Conservation (phyloP, 1,140 invertebrate genomes). For the Agrypnia vestita region DNA sequence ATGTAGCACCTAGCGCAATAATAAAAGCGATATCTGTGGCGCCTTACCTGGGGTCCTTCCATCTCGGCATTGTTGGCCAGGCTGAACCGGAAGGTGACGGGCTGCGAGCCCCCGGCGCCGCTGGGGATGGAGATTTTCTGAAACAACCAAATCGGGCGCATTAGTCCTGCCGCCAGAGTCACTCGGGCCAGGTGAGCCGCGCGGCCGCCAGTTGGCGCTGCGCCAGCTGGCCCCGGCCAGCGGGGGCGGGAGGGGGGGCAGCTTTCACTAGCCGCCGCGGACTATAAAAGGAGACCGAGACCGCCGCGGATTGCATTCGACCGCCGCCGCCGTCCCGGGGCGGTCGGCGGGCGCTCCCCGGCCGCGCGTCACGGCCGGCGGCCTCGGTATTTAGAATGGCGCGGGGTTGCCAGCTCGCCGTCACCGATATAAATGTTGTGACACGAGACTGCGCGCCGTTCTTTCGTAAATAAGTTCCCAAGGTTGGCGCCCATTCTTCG, state of each 20-base stretch:
- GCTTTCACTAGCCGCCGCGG: slow-evolving; percentile 40
- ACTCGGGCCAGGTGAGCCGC: background rate
- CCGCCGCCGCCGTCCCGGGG: slow-evolving; percentile 17
- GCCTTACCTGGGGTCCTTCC: slow-evolving; percentile 81
- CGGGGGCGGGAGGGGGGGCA: slow-evolving; percentile 15
- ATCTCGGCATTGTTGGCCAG: slow-evolving; percentile 85
- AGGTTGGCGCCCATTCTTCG: slow-evolving; percentile 31
- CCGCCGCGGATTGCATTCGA: slow-evolving; percentile 43
- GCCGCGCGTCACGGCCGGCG: background rate
- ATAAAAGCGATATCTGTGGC: too few relatives aligned
- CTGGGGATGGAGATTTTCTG: slow-evolving; percentile 86
- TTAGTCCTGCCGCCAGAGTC: background rate
- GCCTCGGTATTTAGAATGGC: slow-evolving; percentile 18
- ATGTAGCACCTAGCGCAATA: too few relatives aligned
- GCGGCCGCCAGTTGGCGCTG: slow-evolving; percentile 21
- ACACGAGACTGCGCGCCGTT: slow-evolving; percentile 32
- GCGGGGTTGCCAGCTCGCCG: slow-evolving; percentile 16
- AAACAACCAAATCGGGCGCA: slow-evolving; percentile 63
- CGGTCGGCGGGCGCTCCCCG: slow-evolving; percentile 9
- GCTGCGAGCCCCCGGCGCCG: slow-evolving; percentile 72
- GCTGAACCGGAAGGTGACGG: slow-evolving; percentile 73
- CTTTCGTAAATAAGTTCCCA: slow-evolving; percentile 34
- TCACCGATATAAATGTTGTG: slow-evolving; percentile 29
- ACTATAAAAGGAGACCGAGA: slow-evolving; percentile 45
- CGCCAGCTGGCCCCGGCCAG: slow-evolving; percentile 6